A percentile compares a stretch with the other conserved stretches of the same genome.
phyloP scores from a whole-genome alignment of 2,888 invertebrate species.

The Caenorhabditis japonica region DNA sequence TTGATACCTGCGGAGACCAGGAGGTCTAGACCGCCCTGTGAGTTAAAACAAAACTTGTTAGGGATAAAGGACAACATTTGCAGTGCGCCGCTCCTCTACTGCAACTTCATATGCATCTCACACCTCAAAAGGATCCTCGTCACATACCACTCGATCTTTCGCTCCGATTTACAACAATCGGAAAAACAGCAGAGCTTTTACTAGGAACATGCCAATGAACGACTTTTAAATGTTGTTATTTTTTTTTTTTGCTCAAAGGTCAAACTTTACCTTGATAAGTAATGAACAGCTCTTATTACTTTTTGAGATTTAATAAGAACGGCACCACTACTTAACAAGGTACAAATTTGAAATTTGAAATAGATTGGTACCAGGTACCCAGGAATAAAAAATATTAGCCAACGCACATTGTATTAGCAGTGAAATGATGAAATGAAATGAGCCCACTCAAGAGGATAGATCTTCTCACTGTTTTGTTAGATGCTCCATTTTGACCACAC shows the following conservation, averaged over 20 bases:
- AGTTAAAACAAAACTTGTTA: not conserved
- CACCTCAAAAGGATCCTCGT: conserved; percentile 45
- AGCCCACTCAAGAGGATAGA: conserved; percentile 28
- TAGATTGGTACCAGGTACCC: not conserved
- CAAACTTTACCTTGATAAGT: conserved; percentile 46
- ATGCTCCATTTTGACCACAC: conserved; percentile 41
- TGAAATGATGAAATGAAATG: conserved; percentile 38
- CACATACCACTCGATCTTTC: conserved; percentile 38
- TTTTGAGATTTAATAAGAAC: conserved; percentile 35
- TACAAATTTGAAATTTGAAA: conserved; percentile 1
- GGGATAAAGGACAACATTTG: not conserved
- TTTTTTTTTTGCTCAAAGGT: no score
- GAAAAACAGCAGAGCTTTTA: conserved; percentile 39
- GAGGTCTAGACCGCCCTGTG: conserved; percentile 30
- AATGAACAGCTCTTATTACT: conserved; percentile 51
- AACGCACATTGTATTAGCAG: conserved; percentile 32
- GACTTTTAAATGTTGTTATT: conserved; percentile 41
- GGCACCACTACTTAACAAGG: conserved; percentile 59
- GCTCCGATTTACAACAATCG: conserved; percentile 14
- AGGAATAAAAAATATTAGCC: conserved; percentile 3
- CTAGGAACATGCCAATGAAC: conserved; percentile 57
- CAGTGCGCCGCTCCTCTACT: conserved; percentile 53
- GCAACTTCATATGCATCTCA: conserved; percentile 51
- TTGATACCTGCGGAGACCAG: conserved; percentile 7
- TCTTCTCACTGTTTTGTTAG: conserved; percentile 47